Evolutionary conservation across 2,797 vertebrate genomes (phyloP), one percentile per base, ranked within the genome.

Genomic region (Poecilia velifera): DNA sequence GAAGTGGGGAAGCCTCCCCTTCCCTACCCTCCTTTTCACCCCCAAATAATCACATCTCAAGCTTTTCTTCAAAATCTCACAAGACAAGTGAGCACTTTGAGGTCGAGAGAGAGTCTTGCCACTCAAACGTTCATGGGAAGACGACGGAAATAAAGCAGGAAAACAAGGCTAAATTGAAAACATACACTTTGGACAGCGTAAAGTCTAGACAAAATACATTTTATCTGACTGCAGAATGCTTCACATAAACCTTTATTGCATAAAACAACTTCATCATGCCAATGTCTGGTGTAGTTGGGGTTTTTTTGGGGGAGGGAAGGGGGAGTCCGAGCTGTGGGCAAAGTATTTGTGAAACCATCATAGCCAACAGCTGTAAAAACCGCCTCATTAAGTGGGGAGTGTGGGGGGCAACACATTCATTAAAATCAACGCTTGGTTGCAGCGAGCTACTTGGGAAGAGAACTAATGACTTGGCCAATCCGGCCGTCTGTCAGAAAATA

Each of bases 281-380:
- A 88, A 91, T 82, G 90, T 92, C 86, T 92, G 81, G 76, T 92
- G 86, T 81, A 91, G 79, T 51, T 51, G 6, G 49, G 20, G 1
- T 92, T 91, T 83, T 83, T 79, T 89, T 86, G 81, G 92, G 88
- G 80, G 73, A 12, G 51, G 76, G 82, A 90, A 8, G 0, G 7
- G 20, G 49, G 2, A 25, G 20, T 51, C 92, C 92, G 90, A 90
- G 91, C 90, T 82, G 85, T 84, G 45, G 85, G 80, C 76, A 82
- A 91, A 92, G 94, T 89, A 91, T 94, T 90, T 92, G 91, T 87
- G 86, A 94, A 95, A 92, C 81, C 90, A 90, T 92, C 90, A 90
- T 92, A 81, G 90, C 92, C 94, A 95, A 88, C 90, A 92, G 94
- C 94, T 94, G 89, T 94, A 94, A 94, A 95, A 59, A 94, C 90